Evolutionary conservation across 2,888 invertebrate genomes (phyloP).

Genomic region (Nephrotoma appendiculata): DNA sequence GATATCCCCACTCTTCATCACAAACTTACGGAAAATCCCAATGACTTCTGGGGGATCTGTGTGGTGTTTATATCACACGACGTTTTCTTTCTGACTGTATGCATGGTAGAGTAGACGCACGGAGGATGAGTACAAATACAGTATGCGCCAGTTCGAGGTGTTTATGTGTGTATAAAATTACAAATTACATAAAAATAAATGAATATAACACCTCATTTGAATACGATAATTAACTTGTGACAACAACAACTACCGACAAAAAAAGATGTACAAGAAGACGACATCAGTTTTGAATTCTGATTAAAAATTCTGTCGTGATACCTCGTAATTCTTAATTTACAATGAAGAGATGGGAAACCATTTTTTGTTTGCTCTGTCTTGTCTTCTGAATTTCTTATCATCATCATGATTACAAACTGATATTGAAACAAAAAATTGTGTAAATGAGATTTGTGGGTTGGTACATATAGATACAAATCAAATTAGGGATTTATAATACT

Average conservation of each 20-base stretch:
- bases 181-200: neutral
- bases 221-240: slow-evolving; percentile 4
- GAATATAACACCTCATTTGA: slow-evolving; percentile 2
- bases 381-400: neutral
- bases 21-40: neutral
- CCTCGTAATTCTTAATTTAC: neutral
- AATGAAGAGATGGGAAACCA: neutral
- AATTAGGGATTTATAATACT: neutral
- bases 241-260: neutral
- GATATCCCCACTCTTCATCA: neutral
- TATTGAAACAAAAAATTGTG: neutral
- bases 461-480: neutral
- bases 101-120: neutral
- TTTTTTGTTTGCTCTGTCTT: neutral
- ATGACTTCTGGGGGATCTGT: neutral
- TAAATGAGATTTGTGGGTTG: neutral
- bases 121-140: neutral
- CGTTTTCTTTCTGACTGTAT: neutral
- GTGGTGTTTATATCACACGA: neutral
- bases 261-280: neutral
- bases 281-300: neutral
- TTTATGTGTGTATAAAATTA: neutral
- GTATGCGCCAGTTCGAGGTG: neutral
- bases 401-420: neutral
- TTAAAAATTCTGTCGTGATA: neutral